Base-by-base conservation (phyloP, 2,797 vertebrate species). In the Kryptolebias ocellatus region DNA sequence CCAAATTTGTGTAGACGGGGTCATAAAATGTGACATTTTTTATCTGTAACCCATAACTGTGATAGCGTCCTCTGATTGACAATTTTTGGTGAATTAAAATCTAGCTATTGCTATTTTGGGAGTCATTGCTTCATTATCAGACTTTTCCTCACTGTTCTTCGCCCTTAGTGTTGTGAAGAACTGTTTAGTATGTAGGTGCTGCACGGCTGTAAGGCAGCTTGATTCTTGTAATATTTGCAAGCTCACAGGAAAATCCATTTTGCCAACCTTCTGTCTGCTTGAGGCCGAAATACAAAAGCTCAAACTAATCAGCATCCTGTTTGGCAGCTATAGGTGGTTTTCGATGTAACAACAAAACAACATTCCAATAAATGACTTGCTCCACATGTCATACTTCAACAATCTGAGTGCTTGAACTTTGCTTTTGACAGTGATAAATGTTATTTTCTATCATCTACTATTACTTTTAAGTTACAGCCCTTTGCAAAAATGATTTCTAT, bases 391-490 rank as follows among this genome's bases (percentile, higher is more conserved):
- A 53, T 34, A 15, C 7, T 31, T 29, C 27, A 53, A 6, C 16
- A 7, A 31, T 53, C 28, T 53, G 52, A 53, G 28, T 29, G 27
- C 27, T 53, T 53, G 47, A 24, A 50, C 47, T 50, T 50, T 50
- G 18, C 47, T 20, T n/a, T 18, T 53, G 52, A 53, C 52, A 53
- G 28, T 53, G 27, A 53, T 53, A 17, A 29, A 31, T 53, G 52
- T 17, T 16, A 53, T 53, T 29, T 29, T 29, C 52, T 29, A 53
- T 31, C n/a, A 50, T 50, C 47, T 50, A 10, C 10, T 50, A 50
- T 7, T 50, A 20, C 18, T 50, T 50, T 50, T 50, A 18, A 50
- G 47, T 20, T 50, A 7, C 47, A 53, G 52, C 52, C 52, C 15
- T 12, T 53, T 29, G 18, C 47, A 37, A 11, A 49, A 50, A 20